These are phyloP conservation scores for Hirundo rustica DNA, from an alignment of 2,797 vertebrate species.

Conservation along the genomic window DNA sequence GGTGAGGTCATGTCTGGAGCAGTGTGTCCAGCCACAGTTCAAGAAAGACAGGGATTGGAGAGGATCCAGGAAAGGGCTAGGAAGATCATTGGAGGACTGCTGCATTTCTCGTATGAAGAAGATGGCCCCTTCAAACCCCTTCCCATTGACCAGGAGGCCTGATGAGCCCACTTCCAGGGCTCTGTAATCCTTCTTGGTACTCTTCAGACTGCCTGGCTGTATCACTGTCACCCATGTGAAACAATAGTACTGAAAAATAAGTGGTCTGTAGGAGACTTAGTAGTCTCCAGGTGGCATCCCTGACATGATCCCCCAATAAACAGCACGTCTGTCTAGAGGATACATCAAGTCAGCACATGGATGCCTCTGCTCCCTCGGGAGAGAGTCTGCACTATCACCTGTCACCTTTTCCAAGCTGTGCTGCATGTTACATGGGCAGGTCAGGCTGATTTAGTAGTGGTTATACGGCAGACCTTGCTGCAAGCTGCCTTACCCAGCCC, in stretches of 20 bases:
- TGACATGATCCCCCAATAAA: background rate
- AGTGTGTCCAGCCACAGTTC: background rate
- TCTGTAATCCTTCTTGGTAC: background rate
- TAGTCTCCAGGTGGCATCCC: background rate
- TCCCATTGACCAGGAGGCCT: background rate
- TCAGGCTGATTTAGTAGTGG: too few relatives aligned
- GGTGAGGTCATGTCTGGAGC: background rate
- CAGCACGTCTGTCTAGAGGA: background rate
- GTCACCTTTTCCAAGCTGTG: background rate
- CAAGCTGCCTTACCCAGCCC: background rate
- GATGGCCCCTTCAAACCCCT: rapidly evolving
- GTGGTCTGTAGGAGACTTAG: background rate
- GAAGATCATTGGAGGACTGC: background rate
- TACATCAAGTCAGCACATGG: background rate
- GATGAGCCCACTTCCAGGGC: background rate
- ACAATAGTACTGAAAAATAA: background rate
- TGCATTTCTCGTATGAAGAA: background rate
- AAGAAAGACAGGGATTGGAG: background rate
- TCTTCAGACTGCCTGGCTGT: background rate
- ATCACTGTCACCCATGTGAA: background rate
- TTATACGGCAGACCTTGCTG: background rate
- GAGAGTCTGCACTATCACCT: too few relatives aligned
- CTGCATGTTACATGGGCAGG: background rate
- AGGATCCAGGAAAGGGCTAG: background rate
- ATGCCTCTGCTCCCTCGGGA: background rate